Evolutionary conservation across 2,797 vertebrate genomes (phyloP).

Genomic region (Hyperoplus lanceolatus): DNA sequence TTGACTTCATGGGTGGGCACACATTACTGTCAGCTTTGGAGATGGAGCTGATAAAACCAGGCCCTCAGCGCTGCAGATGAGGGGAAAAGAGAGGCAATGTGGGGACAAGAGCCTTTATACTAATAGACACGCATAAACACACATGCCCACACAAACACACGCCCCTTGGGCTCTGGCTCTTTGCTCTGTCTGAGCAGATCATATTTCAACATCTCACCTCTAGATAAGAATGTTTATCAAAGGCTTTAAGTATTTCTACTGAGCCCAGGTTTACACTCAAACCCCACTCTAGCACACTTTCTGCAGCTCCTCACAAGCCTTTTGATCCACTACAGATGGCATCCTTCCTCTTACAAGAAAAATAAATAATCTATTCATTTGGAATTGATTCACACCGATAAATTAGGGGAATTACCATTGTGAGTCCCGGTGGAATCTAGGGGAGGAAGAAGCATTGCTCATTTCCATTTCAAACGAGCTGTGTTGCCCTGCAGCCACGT

Average conservation of each 20-base stretch:
- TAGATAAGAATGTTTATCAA: slow-evolving; percentile 76
- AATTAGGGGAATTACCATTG: slow-evolving; percentile 73
- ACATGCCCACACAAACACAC: slow-evolving; percentile 39
- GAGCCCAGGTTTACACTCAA: slow-evolving; percentile 35
- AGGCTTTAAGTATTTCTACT: slow-evolving; percentile 65
- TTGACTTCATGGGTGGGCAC: slow-evolving; percentile 84
- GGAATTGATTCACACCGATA: slow-evolving; percentile 64
- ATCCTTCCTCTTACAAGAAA: slow-evolving; percentile 35
- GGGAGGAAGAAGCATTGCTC: slow-evolving; percentile 75
- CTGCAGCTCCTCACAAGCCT: slow-evolving; percentile 47
- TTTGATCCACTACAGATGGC: slow-evolving; percentile 57
- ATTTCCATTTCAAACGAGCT: slow-evolving; percentile 87
- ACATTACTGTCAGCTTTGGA: slow-evolving; percentile 73
- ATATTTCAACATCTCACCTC: slow-evolving; percentile 75
- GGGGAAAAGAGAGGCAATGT: slow-evolving; percentile 63
- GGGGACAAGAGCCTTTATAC: slow-evolving; percentile 70
- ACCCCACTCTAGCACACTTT: slow-evolving; percentile 44
- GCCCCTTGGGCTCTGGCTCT: slow-evolving; percentile 62
- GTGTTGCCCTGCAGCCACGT: slow-evolving; percentile 76
- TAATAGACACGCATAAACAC: slow-evolving; percentile 38
- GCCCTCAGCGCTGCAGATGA: slow-evolving; percentile 65
- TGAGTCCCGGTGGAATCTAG: slow-evolving; percentile 50
- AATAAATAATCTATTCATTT: slow-evolving; percentile 59
- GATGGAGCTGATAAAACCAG: slow-evolving; percentile 75
- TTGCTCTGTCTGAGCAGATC: slow-evolving; percentile 67